Base-by-base conservation (phyloP, 92 coral and sea anemone genomes). In the Epizoanthus stellaris region DNA sequence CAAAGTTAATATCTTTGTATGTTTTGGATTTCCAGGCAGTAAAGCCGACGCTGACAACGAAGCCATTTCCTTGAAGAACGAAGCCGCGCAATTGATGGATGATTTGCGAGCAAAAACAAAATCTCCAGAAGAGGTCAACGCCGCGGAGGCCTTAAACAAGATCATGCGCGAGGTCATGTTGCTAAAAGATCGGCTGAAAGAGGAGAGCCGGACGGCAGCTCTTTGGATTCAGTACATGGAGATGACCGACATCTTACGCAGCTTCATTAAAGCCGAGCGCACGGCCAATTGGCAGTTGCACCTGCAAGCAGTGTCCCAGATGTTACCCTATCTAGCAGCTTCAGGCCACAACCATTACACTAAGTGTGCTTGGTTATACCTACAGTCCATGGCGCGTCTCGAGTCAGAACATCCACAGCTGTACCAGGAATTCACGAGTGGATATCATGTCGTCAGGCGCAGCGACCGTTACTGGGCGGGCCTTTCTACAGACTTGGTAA, bases 401-500 rank as follows among this genome's bases (percentile, higher is more conserved):
- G 61, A 36, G 68, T 16, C 58, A 43, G 86, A 80, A 49, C 45
- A 75, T 57, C 87, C 87, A 21, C 47, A 88, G 8, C 70, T 82
- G 57, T 73, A 80, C 76, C 15, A 34, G 6, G 16, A 70, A 13
- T 89, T 89, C 52, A 30, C 19, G 23, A 20, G 11, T 14, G 93
- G 93, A 49, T 45, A 65, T 14, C 90, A 89, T 82, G 88, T 73
- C 7, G 93, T 75, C n/a, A 71, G 88, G 5, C 85, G 87, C 23
- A 90, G 93, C 39, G 93, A 90, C 36, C 77, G 90, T 5, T 81
- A 64, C 64, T 88, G 88, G 95, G 92, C 90, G 38, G 95, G 90
- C 5, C 75, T 88, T 19, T 91, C 90, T 19, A 88, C 92, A 10
- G 92, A 91, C 25, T 58, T 91, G 21, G 61, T 85, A n/a, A 91